Conservation (phyloP, 1,140 invertebrate genomes). For the Micrasema minimum region DNA sequence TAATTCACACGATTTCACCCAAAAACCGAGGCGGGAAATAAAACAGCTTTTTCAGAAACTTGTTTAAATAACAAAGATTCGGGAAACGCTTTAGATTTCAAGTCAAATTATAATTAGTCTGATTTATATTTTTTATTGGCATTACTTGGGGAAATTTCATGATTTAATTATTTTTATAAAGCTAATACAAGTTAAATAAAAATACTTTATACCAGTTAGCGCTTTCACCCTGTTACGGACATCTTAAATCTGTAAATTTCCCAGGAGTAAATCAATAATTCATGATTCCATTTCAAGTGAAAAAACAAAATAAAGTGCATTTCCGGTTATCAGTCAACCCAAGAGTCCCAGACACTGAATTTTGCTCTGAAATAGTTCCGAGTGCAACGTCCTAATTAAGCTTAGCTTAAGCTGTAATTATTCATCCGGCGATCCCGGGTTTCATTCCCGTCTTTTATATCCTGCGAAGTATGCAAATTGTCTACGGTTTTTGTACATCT, state of each 20-base stretch:
- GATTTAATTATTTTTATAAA: too few species aligned
- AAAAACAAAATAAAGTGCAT: conserved; percentile 13
- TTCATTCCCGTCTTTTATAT: background rate
- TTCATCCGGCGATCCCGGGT: conserved; percentile 10
- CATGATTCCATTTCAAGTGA: background rate
- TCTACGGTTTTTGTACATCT: conserved; percentile 1
- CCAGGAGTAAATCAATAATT: too few species aligned
- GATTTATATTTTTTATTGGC: too few species aligned
- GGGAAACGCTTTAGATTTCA: too few species aligned
- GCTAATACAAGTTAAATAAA: too few species aligned
- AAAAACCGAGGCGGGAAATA: background rate
- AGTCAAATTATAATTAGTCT: too few species aligned
- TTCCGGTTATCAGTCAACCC: background rate
- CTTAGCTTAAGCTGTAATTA: conserved; percentile 15
- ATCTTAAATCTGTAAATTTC: too few species aligned
- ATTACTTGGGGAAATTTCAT: too few species aligned
- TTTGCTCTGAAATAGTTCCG: background rate
- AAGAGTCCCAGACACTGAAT: background rate
- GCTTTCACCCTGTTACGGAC: too few species aligned
- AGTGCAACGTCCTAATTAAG: conserved; percentile 11
- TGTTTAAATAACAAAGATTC: background rate
- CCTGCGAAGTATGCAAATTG: conserved; percentile 18
- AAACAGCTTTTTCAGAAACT: background rate
- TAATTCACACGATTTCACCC: background rate
- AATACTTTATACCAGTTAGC: too few species aligned